Percentiles rank a stretch among this genome's conserved stretches.
These are phyloP conservation scores for Drosophila truncata DNA, from an alignment of 1,140 invertebrate species.

Conservation along the genomic window DNA sequence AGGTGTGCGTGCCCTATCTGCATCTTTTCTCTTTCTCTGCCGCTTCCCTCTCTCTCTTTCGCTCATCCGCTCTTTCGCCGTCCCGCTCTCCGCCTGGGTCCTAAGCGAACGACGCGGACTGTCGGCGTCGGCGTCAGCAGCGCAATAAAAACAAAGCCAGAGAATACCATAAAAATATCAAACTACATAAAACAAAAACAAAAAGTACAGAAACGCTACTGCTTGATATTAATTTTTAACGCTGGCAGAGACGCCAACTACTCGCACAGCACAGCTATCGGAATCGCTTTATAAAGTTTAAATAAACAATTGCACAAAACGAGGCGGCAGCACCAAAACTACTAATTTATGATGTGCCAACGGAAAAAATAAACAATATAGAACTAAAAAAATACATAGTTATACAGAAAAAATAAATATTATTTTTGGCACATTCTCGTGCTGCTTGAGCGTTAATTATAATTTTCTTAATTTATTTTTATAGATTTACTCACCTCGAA, in stretches of 20 bases:
- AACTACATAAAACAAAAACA: slow-evolving; percentile 34
- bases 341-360: slow-evolving; percentile 37
- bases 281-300: slow-evolving; percentile 35
- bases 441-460: slow-evolving; percentile 40
- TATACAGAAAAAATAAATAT: slow-evolving; percentile 36
- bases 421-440: slow-evolving; percentile 40
- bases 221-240: slow-evolving; percentile 47
- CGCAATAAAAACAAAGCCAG: slow-evolving; percentile 50
- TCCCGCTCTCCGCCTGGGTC: slow-evolving; percentile 6
- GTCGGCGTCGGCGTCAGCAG: slow-evolving; percentile 42
- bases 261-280: slow-evolving; percentile 24
- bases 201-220: slow-evolving; percentile 44
- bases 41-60: slow-evolving; percentile 10
- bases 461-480: slow-evolving; percentile 56
- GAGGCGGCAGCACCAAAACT: slow-evolving; percentile 22
- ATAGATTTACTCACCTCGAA: slow-evolving; percentile 58
- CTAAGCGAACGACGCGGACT: slow-evolving; percentile 42
- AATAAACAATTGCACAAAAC: slow-evolving; percentile 49
- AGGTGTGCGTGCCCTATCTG: slow-evolving; percentile 44
- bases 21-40: slow-evolving; percentile 26
- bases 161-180: slow-evolving; percentile 47
- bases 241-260: slow-evolving; percentile 22
- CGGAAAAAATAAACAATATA: slow-evolving; percentile 13
- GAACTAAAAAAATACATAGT: slow-evolving; percentile 26
- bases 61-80: slow-evolving; percentile 5